Conservation (phyloP, 2,797 vertebrate species). For the Notamacropus eugenii region DNA sequence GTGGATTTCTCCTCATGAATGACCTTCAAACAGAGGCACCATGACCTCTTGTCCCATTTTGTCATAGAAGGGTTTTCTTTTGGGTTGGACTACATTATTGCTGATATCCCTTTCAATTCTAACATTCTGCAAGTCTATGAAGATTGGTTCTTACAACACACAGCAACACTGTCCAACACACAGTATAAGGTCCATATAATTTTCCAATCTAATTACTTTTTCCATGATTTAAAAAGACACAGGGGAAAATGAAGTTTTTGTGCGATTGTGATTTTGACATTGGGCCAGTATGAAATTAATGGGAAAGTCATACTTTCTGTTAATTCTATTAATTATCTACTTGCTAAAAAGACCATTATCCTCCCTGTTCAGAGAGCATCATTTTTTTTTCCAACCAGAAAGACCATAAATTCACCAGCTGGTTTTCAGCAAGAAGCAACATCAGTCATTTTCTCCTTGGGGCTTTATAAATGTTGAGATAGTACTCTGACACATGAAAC, state of each 20-base stretch:
- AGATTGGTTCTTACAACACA: not conserved
- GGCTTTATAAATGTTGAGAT: constrained; percentile 59
- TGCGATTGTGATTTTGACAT: constrained; percentile 10
- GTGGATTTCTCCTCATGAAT: not conserved
- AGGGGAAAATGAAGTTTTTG: constrained; percentile 27
- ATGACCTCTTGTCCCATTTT: not conserved
- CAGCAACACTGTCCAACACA: not conserved
- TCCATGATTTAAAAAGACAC: constrained; percentile 49
- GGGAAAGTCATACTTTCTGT: constrained; percentile 58
- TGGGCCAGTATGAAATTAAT: constrained; percentile 21
- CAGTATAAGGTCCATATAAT: constrained; percentile 14
- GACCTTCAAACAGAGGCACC: not conserved
- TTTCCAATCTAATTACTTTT: constrained; percentile 49
- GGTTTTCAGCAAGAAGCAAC: constrained; percentile 63
- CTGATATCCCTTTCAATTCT: not conserved
- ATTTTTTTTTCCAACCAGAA: constrained; percentile 57
- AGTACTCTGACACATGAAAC: constrained; percentile 68
- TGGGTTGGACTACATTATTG: not conserved
- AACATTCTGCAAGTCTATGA: not conserved
- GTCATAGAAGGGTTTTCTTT: not conserved
- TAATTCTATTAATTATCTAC: constrained; percentile 54
- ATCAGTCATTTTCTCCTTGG: constrained; percentile 57
- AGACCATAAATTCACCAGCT: constrained; percentile 68
- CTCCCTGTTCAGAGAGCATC: constrained; percentile 47
- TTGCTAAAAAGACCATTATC: constrained; percentile 57